phyloP scores from a whole-genome alignment of 2,113 vertebrate genomes.

The Serilophus lunatus region DNA sequence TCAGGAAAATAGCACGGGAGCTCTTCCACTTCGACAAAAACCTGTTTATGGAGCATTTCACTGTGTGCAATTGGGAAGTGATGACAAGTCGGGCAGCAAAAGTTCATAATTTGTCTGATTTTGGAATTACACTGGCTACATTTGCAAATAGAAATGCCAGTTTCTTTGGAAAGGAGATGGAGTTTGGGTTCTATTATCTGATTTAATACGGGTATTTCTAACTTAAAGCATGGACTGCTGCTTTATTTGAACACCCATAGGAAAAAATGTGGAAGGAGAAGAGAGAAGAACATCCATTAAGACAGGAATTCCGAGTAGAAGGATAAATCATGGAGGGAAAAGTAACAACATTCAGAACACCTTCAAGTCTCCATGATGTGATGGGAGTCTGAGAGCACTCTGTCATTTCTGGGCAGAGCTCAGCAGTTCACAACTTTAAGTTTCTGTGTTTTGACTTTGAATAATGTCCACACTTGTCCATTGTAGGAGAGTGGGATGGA shows the following conservation, averaged over 20 bases:
- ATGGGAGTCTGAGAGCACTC: not conserved
- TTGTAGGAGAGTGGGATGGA: not conserved
- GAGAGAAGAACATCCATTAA: not conserved
- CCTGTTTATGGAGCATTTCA: not conserved
- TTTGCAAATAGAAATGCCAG: not conserved
- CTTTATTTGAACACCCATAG: not conserved
- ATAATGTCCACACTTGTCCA: not conserved
- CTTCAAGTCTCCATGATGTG: not conserved
- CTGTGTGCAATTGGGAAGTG: not conserved
- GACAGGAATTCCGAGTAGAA: not conserved
- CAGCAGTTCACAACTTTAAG: not conserved
- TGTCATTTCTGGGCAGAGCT: not conserved
- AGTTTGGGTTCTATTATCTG: not conserved
- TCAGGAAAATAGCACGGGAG: not conserved
- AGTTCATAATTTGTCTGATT: not conserved
- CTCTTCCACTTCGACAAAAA: constrained; percentile 14
- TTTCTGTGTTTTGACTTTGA: not conserved
- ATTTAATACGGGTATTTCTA: not conserved
- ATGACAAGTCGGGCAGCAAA: not conserved
- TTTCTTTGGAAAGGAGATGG: not conserved
- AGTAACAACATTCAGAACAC: not conserved
- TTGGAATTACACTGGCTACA: not conserved
- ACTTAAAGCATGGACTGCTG: not conserved
- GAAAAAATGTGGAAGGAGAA: not conserved
- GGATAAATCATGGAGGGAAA: not conserved